A percentile compares a stretch with the other conserved stretches of the same genome.
These are phyloP conservation scores for Trichonephila clavipes DNA, from an alignment of 1,140 invertebrate genomes.

Conservation along the genomic window DNA sequence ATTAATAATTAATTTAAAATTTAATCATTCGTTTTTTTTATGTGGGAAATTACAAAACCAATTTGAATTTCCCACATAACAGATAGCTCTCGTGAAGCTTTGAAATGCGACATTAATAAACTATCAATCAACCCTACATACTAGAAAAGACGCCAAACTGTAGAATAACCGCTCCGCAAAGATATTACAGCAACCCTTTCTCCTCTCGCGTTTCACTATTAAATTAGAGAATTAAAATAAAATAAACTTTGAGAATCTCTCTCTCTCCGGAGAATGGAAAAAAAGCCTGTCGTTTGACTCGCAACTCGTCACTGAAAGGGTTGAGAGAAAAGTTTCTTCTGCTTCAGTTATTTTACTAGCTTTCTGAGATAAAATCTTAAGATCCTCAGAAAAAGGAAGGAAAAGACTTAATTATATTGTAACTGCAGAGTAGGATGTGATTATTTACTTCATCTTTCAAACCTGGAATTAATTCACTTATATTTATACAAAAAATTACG, in stretches of 20 bases:
- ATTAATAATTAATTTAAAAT: no score
- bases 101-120: no score
- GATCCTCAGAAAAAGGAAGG: background rate
- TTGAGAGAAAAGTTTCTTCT: conserved; percentile 36
- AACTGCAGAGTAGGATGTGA: background rate
- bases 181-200: conserved; percentile 41
- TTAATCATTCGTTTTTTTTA: no score
- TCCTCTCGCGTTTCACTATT: conserved; percentile 37
- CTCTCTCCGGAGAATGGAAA: background rate
- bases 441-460: conserved; percentile 13
- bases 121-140: no score
- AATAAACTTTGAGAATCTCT: conserved; percentile 39
- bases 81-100: no score
- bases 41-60: no score
- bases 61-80: no score
- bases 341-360: conserved; percentile 3
- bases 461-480: background rate
- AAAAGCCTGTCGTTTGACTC: conserved; percentile 34
- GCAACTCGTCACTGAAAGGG: conserved; percentile 38
- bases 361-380: background rate
- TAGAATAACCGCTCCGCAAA: background rate
- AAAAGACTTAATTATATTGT: conserved; percentile 33
- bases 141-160: conserved; percentile 17
- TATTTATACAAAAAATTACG: background rate
- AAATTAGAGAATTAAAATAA: conserved; percentile 63